Evolutionary conservation across 2,888 invertebrate genomes (phyloP).

Genomic region (Stenchaetothrips biformis): DNA sequence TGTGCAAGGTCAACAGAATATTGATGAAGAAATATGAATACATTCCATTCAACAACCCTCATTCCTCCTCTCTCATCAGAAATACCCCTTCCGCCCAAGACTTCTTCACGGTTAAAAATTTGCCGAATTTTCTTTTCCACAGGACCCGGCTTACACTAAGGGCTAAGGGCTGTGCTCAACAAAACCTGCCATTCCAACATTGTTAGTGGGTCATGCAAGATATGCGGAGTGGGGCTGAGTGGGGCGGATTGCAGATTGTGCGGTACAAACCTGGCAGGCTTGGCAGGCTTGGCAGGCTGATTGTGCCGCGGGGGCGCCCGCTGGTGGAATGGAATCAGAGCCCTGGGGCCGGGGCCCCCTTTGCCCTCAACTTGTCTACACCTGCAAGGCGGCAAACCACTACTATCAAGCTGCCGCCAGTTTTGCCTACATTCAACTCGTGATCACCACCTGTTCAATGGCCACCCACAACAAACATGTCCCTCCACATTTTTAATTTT

Average conservation of each 20-base stretch:
- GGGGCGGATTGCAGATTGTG: conserved; percentile 6
- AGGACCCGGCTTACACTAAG: too few relatives aligned
- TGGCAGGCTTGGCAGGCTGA: conserved; percentile 24
- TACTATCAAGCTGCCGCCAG: conserved; percentile 42
- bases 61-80: too few relatives aligned
- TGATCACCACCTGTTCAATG: conserved; percentile 35
- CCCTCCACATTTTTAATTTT: background rate
- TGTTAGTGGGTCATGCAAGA: conserved; percentile 2
- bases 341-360: conserved; percentile 3
- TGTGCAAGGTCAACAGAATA: too few relatives aligned
- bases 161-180: too few relatives aligned
- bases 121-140: too few relatives aligned
- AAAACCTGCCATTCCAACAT: background rate
- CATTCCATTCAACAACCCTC: too few relatives aligned
- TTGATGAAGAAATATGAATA: too few relatives aligned
- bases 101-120: too few relatives aligned
- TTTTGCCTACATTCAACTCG: conserved; percentile 34
- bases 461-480: conserved; percentile 30
- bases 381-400: conserved; percentile 46
- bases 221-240: background rate
- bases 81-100: too few relatives aligned
- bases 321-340: conserved; percentile 18
- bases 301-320: conserved; percentile 16
- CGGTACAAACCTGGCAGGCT: conserved; percentile 17
- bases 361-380: conserved; percentile 42